Percentiles rank a stretch among this genome's conserved stretches.
These are phyloP conservation scores for Pseudomyrmex concolor DNA, from an alignment of 1,140 invertebrate species.

Conservation along the genomic window DNA sequence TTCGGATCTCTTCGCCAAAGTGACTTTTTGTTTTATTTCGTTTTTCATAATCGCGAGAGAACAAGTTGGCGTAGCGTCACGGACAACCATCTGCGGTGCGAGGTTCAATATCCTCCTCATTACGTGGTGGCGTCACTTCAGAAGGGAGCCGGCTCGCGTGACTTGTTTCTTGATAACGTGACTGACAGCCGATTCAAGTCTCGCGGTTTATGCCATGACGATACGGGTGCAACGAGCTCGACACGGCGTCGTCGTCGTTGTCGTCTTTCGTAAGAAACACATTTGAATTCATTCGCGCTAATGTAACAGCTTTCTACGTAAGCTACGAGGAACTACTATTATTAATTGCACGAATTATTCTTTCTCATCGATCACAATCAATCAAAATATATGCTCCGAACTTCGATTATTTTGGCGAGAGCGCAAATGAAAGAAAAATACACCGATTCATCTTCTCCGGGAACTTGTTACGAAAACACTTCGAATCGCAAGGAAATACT, in stretches of 20 bases:
- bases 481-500: neutral
- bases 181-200: conserved; percentile 51
- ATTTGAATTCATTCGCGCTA: too few relatives aligned
- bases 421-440: neutral
- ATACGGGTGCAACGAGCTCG: conserved; percentile 50
- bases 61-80: conserved; percentile 10
- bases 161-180: conserved; percentile 56
- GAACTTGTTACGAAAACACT: neutral
- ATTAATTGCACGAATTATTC: too few relatives aligned
- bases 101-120: conserved; percentile 56
- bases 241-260: conserved; percentile 15
- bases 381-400: neutral
- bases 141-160: conserved; percentile 49
- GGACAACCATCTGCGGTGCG: conserved; percentile 36
- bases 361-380: too few relatives aligned
- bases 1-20: neutral
- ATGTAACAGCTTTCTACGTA: too few relatives aligned
- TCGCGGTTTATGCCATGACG: conserved; percentile 25
- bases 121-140: conserved; percentile 45
- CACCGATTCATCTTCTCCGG: neutral
- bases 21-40: neutral
- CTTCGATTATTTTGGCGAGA: neutral
- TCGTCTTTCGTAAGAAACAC: too few relatives aligned
- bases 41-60: conserved; percentile 37
- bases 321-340: too few relatives aligned